A percentile compares a stretch with the other conserved stretches of the same genome.
Conservation (phyloP, 2,888 invertebrate species). For the Tanypteryx hageni region DNA sequence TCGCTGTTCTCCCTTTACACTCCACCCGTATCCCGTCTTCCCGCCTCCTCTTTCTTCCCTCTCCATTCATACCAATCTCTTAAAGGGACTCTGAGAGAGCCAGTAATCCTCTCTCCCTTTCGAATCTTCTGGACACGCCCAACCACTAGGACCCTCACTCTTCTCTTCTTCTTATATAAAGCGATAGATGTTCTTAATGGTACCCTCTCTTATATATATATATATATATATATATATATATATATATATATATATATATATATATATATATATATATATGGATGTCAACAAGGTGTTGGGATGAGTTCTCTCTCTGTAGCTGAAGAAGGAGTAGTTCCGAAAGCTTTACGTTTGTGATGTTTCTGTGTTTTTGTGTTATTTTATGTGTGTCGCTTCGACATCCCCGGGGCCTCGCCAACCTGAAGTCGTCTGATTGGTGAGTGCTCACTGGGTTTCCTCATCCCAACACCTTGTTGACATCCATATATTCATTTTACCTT, state of each 20-base stretch:
- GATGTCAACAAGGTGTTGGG: too few species aligned
- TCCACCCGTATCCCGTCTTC: not conserved
- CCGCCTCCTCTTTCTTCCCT: not conserved
- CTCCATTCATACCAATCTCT: not conserved
- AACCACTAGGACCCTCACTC: constrained; percentile 8
- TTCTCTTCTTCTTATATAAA: not conserved
- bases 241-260: not conserved
- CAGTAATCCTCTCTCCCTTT: constrained; percentile 16
- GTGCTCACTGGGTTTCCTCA: too few species aligned
- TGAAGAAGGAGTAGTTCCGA: too few species aligned
- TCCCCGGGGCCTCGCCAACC: too few species aligned
- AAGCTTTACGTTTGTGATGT: too few species aligned
- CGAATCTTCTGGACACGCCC: constrained; percentile 44
- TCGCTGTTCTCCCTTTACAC: not conserved
- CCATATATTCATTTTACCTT: too few species aligned
- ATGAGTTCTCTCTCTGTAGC: too few species aligned
- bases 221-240: not conserved
- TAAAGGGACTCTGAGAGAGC: constrained; percentile 11
- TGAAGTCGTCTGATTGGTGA: too few species aligned
- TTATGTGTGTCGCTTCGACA: too few species aligned
- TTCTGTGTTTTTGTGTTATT: too few species aligned
- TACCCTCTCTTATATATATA: not conserved
- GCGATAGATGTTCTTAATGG: constrained; percentile 31
- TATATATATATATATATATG: too few species aligned
- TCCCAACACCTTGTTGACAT: too few species aligned